Base-by-base conservation (phyloP, 35 echinoderm and acorn worm genomes). In the Eucidaris tribuloides region DNA sequence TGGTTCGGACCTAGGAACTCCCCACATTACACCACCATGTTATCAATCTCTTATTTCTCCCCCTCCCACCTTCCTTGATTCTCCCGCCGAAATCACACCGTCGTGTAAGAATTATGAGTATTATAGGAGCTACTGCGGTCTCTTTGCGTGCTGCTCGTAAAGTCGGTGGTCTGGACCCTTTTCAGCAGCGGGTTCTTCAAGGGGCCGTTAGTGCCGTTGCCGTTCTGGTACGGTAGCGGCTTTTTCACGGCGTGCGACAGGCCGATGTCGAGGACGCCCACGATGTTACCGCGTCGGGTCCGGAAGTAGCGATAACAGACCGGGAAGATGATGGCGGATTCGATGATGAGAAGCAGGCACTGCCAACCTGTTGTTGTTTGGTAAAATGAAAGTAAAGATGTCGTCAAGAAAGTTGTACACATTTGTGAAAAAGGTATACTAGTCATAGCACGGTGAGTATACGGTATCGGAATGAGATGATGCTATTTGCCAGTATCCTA, bases 241-340 rank as follows among this genome's bases (percentile, higher is more conserved):
- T 32, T 64, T 64, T 27, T 27, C 37, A 34, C 38, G 24, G 3
- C 14, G 9, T 33, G 44, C 1, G 3, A 22, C 35, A 74, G 68
- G 68, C 58, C 42, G 17, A 63, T 89, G 5, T 89, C 42, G 0
- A 89, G 86, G 5, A 89, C 78, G 5, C 86, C 86, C 14, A 89
- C 86, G 11, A 89, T 82, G 30, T 89, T 89, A 33, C 86, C 86
- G 28, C 57, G 46, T 27, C 86, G 31, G 17, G 77, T 89, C 19
- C 86, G 40, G 44, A 89, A 71, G 68, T 82, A 89, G 19, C 45
- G 11, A 3, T 82, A 23, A 42, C 37, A 46, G 40, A 89, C 13
- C 41, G 86, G 86, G 36, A 80, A 83, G 4, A 89, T 15, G 13
- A 83, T 20, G 33, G 71, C 45, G 2, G 86, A 82, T 71, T 89